Evolutionary conservation across 2,888 invertebrate genomes (phyloP).

Genomic region (Erpobdella octoculata): DNA sequence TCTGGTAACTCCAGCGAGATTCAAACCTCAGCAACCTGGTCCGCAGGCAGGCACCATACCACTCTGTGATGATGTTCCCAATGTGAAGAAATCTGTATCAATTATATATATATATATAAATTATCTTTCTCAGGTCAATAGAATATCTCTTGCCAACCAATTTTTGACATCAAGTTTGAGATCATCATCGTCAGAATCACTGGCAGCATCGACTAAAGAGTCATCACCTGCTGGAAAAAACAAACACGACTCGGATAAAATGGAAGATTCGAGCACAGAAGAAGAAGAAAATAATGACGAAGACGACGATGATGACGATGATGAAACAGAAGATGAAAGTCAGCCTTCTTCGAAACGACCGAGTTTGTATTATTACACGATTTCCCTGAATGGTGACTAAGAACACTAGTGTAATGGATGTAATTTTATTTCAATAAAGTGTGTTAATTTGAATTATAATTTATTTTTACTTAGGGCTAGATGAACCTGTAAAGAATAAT

Average conservation of each 20-base stretch:
- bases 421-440: too few relatives aligned
- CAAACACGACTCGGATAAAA: neutral
- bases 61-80: neutral
- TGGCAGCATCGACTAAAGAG: too few relatives aligned
- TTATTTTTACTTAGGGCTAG: too few relatives aligned
- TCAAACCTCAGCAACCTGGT: neutral
- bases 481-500: too few relatives aligned
- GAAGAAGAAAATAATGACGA: slow-evolving; percentile 5
- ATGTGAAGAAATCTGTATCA: neutral
- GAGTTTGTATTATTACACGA: slow-evolving; percentile 3
- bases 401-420: too few relatives aligned
- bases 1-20: neutral
- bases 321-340: slow-evolving; percentile 18
- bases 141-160: slow-evolving; percentile 57
- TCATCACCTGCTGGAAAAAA: neutral
- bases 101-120: neutral
- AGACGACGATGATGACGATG: slow-evolving; percentile 18
- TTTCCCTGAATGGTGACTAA: too few relatives aligned
- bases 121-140: slow-evolving; percentile 57
- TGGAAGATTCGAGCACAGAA: slow-evolving; percentile 13
- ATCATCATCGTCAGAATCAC: slow-evolving; percentile 1
- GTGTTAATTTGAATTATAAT: too few relatives aligned
- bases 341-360: neutral
- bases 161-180: slow-evolving; percentile 42
- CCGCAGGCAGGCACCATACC: neutral